Conservation (phyloP, 2,113 vertebrate genomes). For the Trachemys scripta region DNA sequence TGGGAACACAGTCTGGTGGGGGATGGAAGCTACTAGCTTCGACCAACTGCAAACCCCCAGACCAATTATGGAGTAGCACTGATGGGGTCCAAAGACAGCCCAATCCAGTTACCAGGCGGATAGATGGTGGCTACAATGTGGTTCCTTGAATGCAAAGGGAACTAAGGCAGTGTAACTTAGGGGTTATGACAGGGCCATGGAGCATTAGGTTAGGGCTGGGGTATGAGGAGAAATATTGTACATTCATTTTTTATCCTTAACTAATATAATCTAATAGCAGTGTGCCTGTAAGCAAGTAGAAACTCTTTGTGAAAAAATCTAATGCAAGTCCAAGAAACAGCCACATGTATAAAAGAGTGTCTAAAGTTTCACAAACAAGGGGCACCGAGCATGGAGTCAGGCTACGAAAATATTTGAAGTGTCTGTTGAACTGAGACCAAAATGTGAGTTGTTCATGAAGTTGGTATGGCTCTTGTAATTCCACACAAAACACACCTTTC, state of each 20-base stretch:
- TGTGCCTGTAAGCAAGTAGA: not conserved
- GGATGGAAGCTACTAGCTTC: not conserved
- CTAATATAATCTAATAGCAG: not conserved
- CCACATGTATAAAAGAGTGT: accelerated
- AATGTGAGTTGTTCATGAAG: not conserved
- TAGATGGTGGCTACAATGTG: accelerated
- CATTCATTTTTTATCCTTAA: accelerated
- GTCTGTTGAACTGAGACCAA: not conserved
- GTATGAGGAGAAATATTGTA: not conserved
- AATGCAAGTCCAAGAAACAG: not conserved
- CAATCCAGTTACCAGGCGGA: not conserved
- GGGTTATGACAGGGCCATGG: not conserved
- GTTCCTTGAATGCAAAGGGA: not conserved
- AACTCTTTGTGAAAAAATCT: not conserved
- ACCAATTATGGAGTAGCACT: not conserved
- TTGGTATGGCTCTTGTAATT: not conserved
- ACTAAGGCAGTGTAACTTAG: not conserved
- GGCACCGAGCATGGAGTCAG: not conserved
- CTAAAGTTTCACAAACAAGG: not conserved
- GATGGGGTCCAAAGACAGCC: not conserved
- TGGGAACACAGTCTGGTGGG: not conserved
- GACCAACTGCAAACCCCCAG: not conserved
- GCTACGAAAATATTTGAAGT: not conserved
- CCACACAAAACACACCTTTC: not conserved
- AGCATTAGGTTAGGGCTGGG: not conserved